These are phyloP conservation scores for Egretta garzetta DNA, from an alignment of 2,113 vertebrate genomes.

Conservation along the genomic window DNA sequence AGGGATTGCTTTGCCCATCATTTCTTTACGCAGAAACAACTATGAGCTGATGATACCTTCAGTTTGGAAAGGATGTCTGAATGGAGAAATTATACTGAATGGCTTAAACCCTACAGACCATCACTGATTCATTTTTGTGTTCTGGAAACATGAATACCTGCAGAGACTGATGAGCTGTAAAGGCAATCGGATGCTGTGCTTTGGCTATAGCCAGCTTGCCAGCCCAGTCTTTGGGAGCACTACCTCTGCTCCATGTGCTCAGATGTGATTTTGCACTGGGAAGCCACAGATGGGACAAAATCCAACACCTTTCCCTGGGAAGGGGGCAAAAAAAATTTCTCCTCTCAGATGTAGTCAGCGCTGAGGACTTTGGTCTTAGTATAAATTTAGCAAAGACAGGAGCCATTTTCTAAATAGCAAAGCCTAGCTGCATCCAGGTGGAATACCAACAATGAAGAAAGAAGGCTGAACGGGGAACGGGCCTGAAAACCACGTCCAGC, in stretches of 20 bases:
- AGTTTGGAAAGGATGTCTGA: background rate
- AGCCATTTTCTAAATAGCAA: background rate
- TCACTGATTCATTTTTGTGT: background rate
- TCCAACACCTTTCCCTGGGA: background rate
- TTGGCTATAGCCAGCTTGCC: background rate
- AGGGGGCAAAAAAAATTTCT: background rate
- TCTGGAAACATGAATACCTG: background rate
- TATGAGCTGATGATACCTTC: background rate
- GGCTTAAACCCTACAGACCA: background rate
- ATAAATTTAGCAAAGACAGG: background rate
- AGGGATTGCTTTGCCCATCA: background rate
- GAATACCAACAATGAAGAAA: background rate
- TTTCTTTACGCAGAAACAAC: background rate
- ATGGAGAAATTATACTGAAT: background rate
- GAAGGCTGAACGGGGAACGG: background rate
- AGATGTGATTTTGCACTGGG: background rate
- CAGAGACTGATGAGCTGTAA: background rate
- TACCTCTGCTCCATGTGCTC: background rate
- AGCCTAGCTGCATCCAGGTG: background rate
- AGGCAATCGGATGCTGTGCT: accelerated
- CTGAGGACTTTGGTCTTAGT: background rate
- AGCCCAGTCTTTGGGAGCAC: background rate
- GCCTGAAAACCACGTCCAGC: background rate
- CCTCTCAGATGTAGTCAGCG: background rate
- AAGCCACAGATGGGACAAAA: background rate